Evolutionary conservation across 2,888 invertebrate genomes (phyloP).

Genomic region (Elaeidobius kamerunicus): DNA sequence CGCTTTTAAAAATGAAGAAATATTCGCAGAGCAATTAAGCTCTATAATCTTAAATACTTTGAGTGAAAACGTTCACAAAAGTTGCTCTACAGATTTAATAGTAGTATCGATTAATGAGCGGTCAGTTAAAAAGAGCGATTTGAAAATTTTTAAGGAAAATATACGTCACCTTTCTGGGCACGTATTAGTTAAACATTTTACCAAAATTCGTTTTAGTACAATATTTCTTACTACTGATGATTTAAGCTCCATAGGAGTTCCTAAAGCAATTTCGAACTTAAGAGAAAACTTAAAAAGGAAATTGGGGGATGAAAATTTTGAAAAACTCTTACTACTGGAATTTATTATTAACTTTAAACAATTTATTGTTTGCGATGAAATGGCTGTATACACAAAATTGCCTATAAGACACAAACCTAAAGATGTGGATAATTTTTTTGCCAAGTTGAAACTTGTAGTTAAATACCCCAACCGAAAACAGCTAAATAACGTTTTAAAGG

Average conservation of each 20-base stretch:
- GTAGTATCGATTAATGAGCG: slow-evolving; percentile 4
- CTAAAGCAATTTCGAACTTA: background rate
- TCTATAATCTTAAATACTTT: background rate
- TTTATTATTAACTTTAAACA: slow-evolving; percentile 2
- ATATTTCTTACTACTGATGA: background rate
- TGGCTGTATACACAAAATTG: slow-evolving; percentile 4
- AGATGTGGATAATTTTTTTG: slow-evolving; percentile 1
- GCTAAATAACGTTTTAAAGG: background rate
- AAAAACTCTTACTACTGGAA: background rate
- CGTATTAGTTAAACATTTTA: slow-evolving; percentile 4
- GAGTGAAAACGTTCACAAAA: too few species aligned
- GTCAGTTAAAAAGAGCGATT: background rate
- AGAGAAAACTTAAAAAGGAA: background rate
- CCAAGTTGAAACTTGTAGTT: background rate
- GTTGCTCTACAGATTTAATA: too few species aligned
- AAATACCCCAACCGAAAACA: slow-evolving; percentile 5
- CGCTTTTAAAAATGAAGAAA: background rate
- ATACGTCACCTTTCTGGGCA: background rate
- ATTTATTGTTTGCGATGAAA: slow-evolving; percentile 2
- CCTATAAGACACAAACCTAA: background rate
- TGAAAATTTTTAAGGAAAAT: background rate
- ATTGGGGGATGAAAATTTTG: background rate
- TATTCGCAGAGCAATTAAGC: background rate
- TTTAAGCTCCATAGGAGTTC: background rate
- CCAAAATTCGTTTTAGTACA: slow-evolving; percentile 1